These are phyloP conservation scores for Drosophila meridiana DNA, from an alignment of 2,888 invertebrate genomes.

Conservation along the genomic window DNA sequence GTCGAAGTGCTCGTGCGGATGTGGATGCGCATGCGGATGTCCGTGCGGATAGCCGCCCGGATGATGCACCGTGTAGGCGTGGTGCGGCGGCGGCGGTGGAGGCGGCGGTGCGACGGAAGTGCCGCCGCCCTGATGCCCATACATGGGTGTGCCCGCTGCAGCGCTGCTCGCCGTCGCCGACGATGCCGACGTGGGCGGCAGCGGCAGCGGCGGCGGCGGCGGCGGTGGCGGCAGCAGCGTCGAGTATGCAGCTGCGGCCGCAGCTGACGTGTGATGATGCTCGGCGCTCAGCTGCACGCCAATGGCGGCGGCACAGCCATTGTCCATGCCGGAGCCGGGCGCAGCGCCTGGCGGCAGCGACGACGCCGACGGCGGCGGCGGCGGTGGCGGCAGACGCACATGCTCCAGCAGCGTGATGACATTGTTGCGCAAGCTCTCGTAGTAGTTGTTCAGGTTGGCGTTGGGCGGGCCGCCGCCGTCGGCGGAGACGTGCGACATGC, in stretches of 20 bases:
- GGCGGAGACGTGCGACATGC: constrained; percentile 41
- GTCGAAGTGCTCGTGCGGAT: constrained; percentile 96
- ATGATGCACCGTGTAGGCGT: constrained; percentile 84
- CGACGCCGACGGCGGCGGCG: constrained; percentile 61
- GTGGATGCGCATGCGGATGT: constrained; percentile 86
- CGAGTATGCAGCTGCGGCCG: constrained; percentile 59
- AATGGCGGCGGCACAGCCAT: constrained; percentile 31
- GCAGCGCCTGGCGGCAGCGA: constrained; percentile 21
- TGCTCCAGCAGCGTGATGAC: constrained; percentile 96
- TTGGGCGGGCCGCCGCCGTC: constrained; percentile 42
- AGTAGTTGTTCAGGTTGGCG: constrained; percentile 94
- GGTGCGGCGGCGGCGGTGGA: constrained; percentile 70
- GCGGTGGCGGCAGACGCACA: constrained; percentile 90
- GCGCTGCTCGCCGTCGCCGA: neutral
- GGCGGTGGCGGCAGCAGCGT: constrained; percentile 65
- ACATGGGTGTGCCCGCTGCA: constrained; percentile 28
- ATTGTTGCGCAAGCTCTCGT: constrained; percentile 96
- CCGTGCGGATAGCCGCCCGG: constrained; percentile 82
- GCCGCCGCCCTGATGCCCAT: constrained; percentile 55
- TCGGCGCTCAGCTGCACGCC: constrained; percentile 31
- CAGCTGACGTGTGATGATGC: constrained; percentile 53
- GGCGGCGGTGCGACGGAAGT: constrained; percentile 61
- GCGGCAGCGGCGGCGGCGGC: constrained; percentile 49
- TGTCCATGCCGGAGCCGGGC: constrained; percentile 42
- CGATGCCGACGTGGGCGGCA: constrained; percentile 19